Evolutionary conservation across 2,888 invertebrate genomes (phyloP).

Genomic region (Gisinianus flammeolus): DNA sequence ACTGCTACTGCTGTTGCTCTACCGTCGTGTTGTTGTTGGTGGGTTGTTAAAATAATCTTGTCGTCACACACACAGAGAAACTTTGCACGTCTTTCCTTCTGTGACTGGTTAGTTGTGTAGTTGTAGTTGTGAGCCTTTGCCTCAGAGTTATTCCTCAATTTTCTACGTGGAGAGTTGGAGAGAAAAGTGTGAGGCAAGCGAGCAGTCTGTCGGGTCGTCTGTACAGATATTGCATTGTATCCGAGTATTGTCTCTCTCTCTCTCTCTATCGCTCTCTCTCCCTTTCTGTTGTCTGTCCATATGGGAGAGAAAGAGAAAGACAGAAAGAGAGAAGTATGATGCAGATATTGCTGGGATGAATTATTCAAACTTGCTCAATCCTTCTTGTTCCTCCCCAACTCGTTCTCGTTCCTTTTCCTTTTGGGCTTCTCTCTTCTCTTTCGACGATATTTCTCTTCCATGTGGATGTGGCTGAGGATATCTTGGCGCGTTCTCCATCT

Average conservation of each 20-base stretch:
- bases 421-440: not conserved
- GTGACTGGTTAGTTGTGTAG: no score
- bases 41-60: constrained; percentile 2
- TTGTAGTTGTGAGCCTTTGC: no score
- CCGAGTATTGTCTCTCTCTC: no score
- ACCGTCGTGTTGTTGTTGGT: no score
- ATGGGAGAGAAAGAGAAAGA: constrained; percentile 2
- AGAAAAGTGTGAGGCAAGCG: no score
- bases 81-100: not conserved
- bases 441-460: not conserved
- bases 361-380: constrained; percentile 22
- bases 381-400: constrained; percentile 1
- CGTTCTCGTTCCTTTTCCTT: not conserved
- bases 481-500: no score
- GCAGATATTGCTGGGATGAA: constrained; percentile 14
- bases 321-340: not conserved
- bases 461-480: not conserved
- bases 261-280: not conserved
- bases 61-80: not conserved
- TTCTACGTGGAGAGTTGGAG: no score
- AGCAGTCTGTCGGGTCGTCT: not conserved
- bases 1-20: not conserved
- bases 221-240: constrained; percentile 3
- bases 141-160: no score
- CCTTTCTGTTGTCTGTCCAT: not conserved